These are phyloP conservation scores for Cynoglossus semilaevis DNA, from an alignment of 2,113 vertebrate species.

Conservation along the genomic window DNA sequence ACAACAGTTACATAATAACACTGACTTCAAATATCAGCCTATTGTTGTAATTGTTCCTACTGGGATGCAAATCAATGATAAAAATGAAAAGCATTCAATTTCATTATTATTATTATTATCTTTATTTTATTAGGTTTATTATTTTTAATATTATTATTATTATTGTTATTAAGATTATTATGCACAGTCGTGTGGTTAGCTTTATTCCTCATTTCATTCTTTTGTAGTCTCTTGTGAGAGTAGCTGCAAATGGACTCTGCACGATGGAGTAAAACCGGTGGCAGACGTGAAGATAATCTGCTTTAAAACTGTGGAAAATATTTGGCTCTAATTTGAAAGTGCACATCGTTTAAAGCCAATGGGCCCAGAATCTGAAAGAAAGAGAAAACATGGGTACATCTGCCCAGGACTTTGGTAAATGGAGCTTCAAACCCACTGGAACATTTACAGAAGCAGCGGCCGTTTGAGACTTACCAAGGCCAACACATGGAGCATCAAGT, in stretches of 20 bases:
- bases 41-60: no score
- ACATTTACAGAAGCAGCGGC: constrained; percentile 17
- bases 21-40: no score
- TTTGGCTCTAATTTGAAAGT: constrained; percentile 7
- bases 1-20: no score
- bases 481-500: constrained; percentile 6
- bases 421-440: constrained; percentile 25
- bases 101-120: no score
- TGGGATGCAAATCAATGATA: no score
- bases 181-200: no score
- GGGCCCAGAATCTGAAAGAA: not conserved
- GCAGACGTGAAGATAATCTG: constrained; percentile 2
- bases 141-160: no score
- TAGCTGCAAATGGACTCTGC: not conserved
- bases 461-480: constrained; percentile 12
- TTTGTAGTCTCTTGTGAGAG: not conserved
- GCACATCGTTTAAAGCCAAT: constrained; percentile 13
- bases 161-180: no score
- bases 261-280: constrained; percentile 12
- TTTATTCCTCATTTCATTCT: not conserved
- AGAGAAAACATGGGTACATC: constrained; percentile 7
- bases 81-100: no score
- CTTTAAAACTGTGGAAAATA: constrained; percentile 18
- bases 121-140: no score
- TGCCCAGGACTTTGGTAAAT: constrained; percentile 12